Conservation (phyloP, 1,140 invertebrate genomes). For the Hesperophylax magnus region DNA sequence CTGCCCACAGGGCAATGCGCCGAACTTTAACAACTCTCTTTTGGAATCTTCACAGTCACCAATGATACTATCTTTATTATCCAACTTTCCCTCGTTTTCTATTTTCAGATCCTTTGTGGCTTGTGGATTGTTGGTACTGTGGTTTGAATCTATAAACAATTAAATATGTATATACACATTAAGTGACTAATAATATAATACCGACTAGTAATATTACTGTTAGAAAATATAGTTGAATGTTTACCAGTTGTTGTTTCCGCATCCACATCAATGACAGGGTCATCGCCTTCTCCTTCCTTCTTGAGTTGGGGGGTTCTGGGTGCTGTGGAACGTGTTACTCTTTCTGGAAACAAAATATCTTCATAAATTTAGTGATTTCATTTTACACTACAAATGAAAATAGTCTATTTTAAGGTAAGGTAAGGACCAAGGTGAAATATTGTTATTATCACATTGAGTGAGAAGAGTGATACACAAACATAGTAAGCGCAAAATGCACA, state of each 20-base stretch:
- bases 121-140: too few species aligned
- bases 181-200: too few species aligned
- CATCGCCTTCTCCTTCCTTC: background rate
- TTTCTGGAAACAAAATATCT: constrained; percentile 18
- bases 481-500: constrained; percentile 28
- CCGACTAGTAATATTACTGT: too few species aligned
- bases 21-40: background rate
- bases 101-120: too few species aligned
- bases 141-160: too few species aligned
- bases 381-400: background rate
- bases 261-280: constrained; percentile 25
- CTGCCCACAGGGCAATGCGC: constrained; percentile 63
- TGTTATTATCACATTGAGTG: background rate
- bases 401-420: too few species aligned
- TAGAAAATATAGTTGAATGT: too few species aligned
- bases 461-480: constrained; percentile 22
- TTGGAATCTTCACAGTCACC: too few species aligned
- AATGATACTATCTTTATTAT: too few species aligned
- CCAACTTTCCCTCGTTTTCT: too few species aligned
- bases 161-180: too few species aligned
- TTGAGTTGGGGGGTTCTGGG: background rate
- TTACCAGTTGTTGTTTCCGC: constrained; percentile 6
- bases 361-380: constrained; percentile 7
- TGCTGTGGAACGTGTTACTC: constrained; percentile 8
- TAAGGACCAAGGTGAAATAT: background rate